Base-by-base conservation (phyloP, 2,113 vertebrate genomes). In the Coptodon bakossiorum region DNA sequence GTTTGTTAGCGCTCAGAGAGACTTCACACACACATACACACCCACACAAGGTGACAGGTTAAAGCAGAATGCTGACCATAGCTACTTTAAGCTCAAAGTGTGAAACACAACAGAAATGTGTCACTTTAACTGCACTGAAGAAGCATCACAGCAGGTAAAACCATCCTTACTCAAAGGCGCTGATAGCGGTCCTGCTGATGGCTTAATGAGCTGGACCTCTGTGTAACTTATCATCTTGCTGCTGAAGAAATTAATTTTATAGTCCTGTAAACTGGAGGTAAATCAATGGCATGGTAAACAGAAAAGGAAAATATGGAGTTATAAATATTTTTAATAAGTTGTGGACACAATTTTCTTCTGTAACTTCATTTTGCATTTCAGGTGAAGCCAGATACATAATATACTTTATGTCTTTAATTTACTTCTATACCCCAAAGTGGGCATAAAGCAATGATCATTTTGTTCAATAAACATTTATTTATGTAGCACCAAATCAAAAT, bases 281-380 rank as follows among this genome's bases (percentile, higher is more conserved):
- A 56, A 27, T 57, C 54, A 57, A 57, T 57, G 54, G 54, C 54
- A 0, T 27, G 54, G 54, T 57, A 57, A 56, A 56, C 54, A 57
- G 54, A 56, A 56, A 56, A 27, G 22, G 22, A 56, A 27, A 7
- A 27, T 57, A 57, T 57, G 22, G 54, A 27, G 54, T 57, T 57
- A 56, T 1, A 1, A 1, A 27, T 27, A 5, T 57, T 8, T 56
- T 0, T 27, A 27, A 56, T 6, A 4, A 56, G 22, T 27, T 57
- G 54, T 57, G 54, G 0, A 10, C 24, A 14, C 54, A 27, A 5
- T 2, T 57, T 1, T 57, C 54, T 14, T 57, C 54, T 27, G 54
- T 57, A 57, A 57, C 54, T 27, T 57, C 12, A 57, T 57, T 57
- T 57, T 8, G 54, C 24, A 57, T 57, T 57, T 57, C 54, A 14